phyloP scores from a whole-genome alignment of 2,797 vertebrate species.

The Poeciliopsis gracilis region DNA sequence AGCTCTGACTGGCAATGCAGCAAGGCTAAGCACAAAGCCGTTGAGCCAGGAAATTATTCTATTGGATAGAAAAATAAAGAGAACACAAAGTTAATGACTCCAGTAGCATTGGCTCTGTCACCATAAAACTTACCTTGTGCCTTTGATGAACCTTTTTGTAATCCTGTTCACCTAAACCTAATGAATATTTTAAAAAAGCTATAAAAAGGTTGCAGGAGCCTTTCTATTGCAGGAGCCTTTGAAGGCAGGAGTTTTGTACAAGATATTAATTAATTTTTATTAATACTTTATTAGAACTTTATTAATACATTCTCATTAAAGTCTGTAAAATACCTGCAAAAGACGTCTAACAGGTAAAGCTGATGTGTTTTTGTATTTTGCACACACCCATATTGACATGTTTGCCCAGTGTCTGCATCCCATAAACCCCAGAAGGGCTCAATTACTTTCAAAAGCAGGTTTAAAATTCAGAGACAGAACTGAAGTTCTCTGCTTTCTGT shows the following conservation, averaged over 20 bases:
- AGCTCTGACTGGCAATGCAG: background rate
- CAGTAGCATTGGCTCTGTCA: background rate
- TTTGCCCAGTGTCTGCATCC: background rate
- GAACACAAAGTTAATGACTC: background rate
- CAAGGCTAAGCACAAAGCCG: background rate
- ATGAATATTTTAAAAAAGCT: slow-evolving; percentile 21
- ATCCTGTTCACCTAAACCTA: slow-evolving; percentile 14
- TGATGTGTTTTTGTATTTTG: background rate
- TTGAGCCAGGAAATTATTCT: background rate
- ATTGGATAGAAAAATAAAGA: background rate
- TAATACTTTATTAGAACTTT: too few species aligned
- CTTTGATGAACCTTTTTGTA: slow-evolving; percentile 17
- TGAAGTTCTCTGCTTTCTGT: background rate
- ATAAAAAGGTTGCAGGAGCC: background rate
- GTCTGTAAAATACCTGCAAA: background rate
- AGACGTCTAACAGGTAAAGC: background rate
- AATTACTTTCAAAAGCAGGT: background rate
- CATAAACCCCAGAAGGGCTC: background rate
- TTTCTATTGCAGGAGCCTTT: background rate
- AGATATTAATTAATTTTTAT: too few species aligned
- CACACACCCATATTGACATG: background rate
- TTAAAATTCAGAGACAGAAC: background rate
- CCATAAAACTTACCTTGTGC: background rate
- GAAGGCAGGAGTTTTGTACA: background rate
- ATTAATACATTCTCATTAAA: background rate